Evolutionary conservation across 2,888 invertebrate genomes (phyloP).

Genomic region (Lasioglossum morio): DNA sequence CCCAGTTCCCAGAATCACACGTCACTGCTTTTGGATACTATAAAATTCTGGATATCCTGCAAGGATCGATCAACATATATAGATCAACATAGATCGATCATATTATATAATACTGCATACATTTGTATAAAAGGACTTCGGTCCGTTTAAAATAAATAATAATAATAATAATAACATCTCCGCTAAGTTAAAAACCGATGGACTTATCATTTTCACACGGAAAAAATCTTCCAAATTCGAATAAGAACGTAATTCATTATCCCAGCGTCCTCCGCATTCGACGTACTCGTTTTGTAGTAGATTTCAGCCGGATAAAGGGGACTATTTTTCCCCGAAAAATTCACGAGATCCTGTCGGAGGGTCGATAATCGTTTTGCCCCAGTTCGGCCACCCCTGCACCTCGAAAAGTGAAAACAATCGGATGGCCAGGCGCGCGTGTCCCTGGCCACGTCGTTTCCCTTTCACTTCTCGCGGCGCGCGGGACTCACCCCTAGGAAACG

Average conservation of each 20-base stretch:
- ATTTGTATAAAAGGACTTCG: no score
- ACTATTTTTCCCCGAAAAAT: neutral
- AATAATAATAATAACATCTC: no score
- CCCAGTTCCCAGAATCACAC: no score
- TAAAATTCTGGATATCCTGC: neutral
- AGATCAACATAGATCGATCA: no score
- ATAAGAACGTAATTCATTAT: neutral
- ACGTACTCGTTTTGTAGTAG: neutral
- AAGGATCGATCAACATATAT: neutral
- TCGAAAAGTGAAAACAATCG: conserved; percentile 65
- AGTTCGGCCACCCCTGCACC: conserved; percentile 59
- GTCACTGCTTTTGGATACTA: no score
- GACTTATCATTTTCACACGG: neutral
- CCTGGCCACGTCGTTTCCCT: conserved; percentile 61
- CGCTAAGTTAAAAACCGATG: neutral
- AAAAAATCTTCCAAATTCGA: neutral
- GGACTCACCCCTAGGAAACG: conserved; percentile 48
- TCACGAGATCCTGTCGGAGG: conserved; percentile 21
- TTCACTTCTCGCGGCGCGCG: conserved; percentile 56
- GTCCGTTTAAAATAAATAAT: no score
- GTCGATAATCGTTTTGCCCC: conserved; percentile 54
- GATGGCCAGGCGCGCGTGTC: conserved; percentile 51
- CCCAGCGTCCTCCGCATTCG: neutral
- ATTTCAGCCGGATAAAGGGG: neutral
- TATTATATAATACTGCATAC: no score